phyloP scores from a whole-genome alignment of 2,797 vertebrate species.

The Enteromius paludinosus region DNA sequence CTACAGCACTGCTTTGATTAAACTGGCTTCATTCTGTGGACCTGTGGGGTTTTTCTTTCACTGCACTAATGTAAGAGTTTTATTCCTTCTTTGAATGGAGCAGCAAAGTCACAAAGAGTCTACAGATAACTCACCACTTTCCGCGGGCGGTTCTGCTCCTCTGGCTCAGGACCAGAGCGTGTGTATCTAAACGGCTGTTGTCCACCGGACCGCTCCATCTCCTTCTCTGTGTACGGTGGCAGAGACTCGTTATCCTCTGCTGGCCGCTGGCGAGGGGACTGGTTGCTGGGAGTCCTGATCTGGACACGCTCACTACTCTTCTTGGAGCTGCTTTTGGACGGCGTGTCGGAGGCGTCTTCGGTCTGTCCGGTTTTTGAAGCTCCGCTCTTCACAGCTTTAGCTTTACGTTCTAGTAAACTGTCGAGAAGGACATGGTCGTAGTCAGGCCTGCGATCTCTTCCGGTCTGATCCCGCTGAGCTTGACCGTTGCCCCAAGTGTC shows the following conservation, averaged over 20 bases:
- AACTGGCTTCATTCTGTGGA: background rate
- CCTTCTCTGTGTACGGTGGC: conserved; percentile 83
- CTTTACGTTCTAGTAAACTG: conserved; percentile 86
- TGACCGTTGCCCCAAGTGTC: conserved; percentile 80
- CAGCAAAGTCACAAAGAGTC: conserved; percentile 54
- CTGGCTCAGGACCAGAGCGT: conserved; percentile 77
- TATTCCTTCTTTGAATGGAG: background rate
- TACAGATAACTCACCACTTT: conserved; percentile 85
- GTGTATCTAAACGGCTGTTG: conserved; percentile 71
- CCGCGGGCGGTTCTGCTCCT: conserved; percentile 83
- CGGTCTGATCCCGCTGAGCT: conserved; percentile 68
- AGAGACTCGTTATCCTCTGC: conserved; percentile 75
- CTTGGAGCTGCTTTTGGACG: conserved; percentile 84
- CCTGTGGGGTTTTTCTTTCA: background rate
- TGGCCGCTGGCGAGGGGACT: conserved; percentile 73
- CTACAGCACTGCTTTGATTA: background rate
- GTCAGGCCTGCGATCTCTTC: conserved; percentile 69
- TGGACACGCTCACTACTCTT: conserved; percentile 71
- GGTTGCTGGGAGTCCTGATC: no score
- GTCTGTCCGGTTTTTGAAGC: conserved; percentile 43
- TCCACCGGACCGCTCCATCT: conserved; percentile 74
- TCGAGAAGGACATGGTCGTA: conserved; percentile 85
- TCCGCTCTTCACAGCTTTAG: conserved; percentile 71
- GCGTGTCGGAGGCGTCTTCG: conserved; percentile 82
- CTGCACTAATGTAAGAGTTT: background rate